These are phyloP conservation scores for Prenolepis imparis DNA, from an alignment of 2,888 invertebrate genomes.

Conservation along the genomic window DNA sequence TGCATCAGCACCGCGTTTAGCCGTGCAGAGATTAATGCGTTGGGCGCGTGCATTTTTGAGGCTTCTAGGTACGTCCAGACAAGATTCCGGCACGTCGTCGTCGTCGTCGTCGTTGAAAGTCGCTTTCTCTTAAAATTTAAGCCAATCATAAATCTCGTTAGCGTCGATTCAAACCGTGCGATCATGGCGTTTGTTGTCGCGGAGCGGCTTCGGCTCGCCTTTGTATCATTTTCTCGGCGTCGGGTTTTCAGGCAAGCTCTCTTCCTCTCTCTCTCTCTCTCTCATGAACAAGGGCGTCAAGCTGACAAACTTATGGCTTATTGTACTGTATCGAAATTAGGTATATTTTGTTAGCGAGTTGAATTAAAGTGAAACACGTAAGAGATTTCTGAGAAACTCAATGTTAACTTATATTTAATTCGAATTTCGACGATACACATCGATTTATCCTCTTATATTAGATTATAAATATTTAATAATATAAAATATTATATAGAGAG, in stretches of 20 bases:
- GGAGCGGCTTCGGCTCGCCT: conserved; percentile 21
- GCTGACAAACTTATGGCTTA: background rate
- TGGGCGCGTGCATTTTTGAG: conserved; percentile 21
- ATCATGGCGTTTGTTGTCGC: conserved; percentile 32
- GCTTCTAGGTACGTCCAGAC: conserved; percentile 30
- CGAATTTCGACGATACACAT: background rate
- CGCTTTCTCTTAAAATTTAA: conserved; percentile 62
- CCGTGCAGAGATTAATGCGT: conserved; percentile 30
- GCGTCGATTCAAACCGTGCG: conserved; percentile 58
- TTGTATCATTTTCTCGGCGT: conserved; percentile 26
- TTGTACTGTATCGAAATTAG: conserved; percentile 4
- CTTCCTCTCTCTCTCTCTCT: background rate
- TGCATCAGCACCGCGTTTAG: conserved; percentile 25
- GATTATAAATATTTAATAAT: conserved; percentile 29
- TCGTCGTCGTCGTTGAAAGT: conserved; percentile 27
- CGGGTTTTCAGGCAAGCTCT: background rate
- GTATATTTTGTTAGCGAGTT: background rate
- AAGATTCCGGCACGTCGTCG: conserved; percentile 4
- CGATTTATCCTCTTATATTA: background rate
- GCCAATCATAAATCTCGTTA: conserved; percentile 63
- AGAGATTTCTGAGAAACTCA: background rate
- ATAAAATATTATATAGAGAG: background rate
- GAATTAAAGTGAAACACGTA: background rate
- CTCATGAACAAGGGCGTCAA: background rate
- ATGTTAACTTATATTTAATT: background rate